Base-by-base conservation (phyloP, 1,140 invertebrate genomes). In the Oryzaephilus surinamensis region DNA sequence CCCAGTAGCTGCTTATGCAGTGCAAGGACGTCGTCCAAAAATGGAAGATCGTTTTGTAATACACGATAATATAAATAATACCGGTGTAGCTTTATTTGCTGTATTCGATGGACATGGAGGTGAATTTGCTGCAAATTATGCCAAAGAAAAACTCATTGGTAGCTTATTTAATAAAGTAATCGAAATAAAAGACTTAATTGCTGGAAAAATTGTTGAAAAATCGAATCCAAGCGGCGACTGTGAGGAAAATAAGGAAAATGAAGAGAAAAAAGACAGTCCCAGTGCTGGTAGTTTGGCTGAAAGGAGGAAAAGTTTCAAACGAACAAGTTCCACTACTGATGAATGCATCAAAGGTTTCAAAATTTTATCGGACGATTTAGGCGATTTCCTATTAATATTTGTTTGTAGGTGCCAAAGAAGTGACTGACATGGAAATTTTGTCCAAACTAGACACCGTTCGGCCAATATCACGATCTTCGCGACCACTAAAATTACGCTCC, bases 81-180 rank as follows among this genome's bases (percentile, higher is more conserved):
- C 77, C 13, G 79, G 77, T 15, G 78, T 92, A 32, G 81, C 84
- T 2, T 68, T 95, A 29, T 94, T 88, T 70, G 90, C 88, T 23
- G 78, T 95, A 36, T 95, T 94, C 64, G 91, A 96, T 71, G 92
- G 91, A 1, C 92, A 96, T 64, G 92, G 91, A 35, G 92, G 91
- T 32, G 85, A 93, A 65, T 91, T 92, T 73, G 88, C 89, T 33
- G 89, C 88, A 8, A 84, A 93, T 54, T 93, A 86, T 69, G 86
- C 84, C 12, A 79, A 81, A 57, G 83, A 87, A 50, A 78, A 84
- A 44, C 67, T 89, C 8, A 75, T 89, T 41, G 76, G 79, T 52
- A 84, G 76, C 57, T 68, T 92, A 23, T 77, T 73, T 48, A 76
- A 77, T 54, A 83, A 81, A 65, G 71, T 88, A 15, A 66, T 78